Evolutionary conservation across 1,140 invertebrate species (phyloP), one percentile per base, ranked within the genome.

Genomic region (Harpegnathos saltator): DNA sequence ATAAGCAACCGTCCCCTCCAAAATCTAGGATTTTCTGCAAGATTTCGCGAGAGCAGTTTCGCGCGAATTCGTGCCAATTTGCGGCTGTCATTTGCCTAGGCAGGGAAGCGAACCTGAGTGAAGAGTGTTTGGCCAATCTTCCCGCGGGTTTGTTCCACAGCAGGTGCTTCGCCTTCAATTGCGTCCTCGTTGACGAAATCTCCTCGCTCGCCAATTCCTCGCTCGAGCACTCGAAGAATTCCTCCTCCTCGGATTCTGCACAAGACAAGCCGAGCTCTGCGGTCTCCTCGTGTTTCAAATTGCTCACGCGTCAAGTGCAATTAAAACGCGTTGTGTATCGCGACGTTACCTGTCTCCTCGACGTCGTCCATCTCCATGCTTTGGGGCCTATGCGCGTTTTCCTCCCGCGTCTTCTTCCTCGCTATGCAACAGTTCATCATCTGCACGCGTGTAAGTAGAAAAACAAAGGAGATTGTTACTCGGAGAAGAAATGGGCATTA

Each of bases 391-490:
- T 91, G 89, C 26, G 90, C 90, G 12, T 89, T 91, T 89, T 93
- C 93, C 85, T 97, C 95, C 69, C 96, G 92, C n/a, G 93, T 88
- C 91, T 95, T 94, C 93, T 96, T 95, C 80, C 97, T 96, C 74
- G 97, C 96, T 84, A 99, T 98, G 93, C 99, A 99, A 92, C 98
- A 98, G 92, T 99, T 99, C 11, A 99, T 94, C 97, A 99, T 98
- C 96, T 99, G 96, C 54, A 92, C 92, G 78, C 56, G 63, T 1
- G 29, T 1, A 33, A 33, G 5, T 33, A 33, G 29, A 71, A 59
- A 82, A 69, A 71, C 66, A 58, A 80, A 69, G 65, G 74, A 15
- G 17, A 78, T 58, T 78, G 12, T 56, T 58, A 44, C 48, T 26
- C 52, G 52, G 54, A 11, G 15, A 66, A 11, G 15, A 11, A 44